Conservation (phyloP, 2,888 invertebrate species). For the Drosophila kuntzei region DNA sequence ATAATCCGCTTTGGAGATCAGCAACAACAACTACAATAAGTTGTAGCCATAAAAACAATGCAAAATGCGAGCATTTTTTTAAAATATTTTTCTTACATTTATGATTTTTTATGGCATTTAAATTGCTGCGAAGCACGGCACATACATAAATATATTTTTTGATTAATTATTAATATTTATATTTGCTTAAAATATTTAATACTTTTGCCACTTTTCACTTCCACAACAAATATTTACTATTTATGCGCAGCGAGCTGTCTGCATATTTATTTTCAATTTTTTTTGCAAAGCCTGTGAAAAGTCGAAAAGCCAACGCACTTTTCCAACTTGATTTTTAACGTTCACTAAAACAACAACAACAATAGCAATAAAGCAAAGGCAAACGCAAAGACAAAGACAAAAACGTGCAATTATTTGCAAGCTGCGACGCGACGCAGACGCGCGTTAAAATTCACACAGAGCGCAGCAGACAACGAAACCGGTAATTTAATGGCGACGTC, state of each 20-base stretch:
- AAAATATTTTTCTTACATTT: conserved; percentile 15
- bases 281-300: conserved; percentile 19
- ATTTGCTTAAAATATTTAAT: conserved; percentile 19
- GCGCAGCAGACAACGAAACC: conserved; percentile 64
- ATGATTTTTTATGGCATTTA: conserved; percentile 42
- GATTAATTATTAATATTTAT: conserved; percentile 19
- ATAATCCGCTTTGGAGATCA: conserved; percentile 72
- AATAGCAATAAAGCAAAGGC: conserved; percentile 10
- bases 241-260: conserved; percentile 30
- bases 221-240: conserved; percentile 17
- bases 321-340: conserved; percentile 60
- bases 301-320: conserved; percentile 74
- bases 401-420: conserved; percentile 67
- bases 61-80: conserved; percentile 33
- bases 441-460: conserved; percentile 72
- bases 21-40: conserved; percentile 24
- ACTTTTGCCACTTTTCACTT: conserved; percentile 39
- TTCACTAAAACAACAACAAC: conserved; percentile 17
- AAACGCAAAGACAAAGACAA: conserved; percentile 30
- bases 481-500: conserved; percentile 65
- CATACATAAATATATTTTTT: conserved; percentile 18
- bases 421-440: conserved; percentile 47
- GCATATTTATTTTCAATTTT: conserved; percentile 24
- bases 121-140: conserved; percentile 27
- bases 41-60: conserved; percentile 34